Evolutionary conservation across 2,888 invertebrate species (phyloP), one percentile per base, ranked within the genome.

Genomic region (Microctonus aethiopoides): DNA sequence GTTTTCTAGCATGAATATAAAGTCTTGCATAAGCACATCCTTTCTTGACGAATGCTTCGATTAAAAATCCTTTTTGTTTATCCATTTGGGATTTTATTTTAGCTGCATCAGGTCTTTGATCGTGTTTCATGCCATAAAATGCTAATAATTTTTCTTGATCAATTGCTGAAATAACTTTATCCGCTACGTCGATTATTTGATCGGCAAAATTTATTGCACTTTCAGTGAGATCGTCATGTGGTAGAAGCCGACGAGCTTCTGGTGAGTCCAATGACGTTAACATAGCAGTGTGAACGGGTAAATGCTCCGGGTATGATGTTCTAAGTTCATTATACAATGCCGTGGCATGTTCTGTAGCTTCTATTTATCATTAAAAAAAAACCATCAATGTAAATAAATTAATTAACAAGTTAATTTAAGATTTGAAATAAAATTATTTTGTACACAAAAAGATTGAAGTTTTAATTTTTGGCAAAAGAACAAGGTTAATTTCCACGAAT

Each of bases 31-130:
- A 84, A 62, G 93, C 92, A 70, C 92, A 89, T 62, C 95, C 95
- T 84, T 91, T 92, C 73, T 93, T 92, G 39, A 92, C 90, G 62
- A 95, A 87, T 24, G 95, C 94, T 78, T 98, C 97, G 56, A 97
- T 87, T 62, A 96, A 88, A 72, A 91, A 91, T 60, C 88, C 90
- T 82, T 94, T 95, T 83, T 94, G 93, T 81, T 94, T 94, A 75
- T 98, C 97, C 91, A 96, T 95, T 76, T 91, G 91, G 72, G 89
- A 91, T 88, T 96, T 97, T 73, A 94, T 93, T 87, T 95, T 95
- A 41, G 89, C 88, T 1, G 97, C 95, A 84, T 97, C 96, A 0
- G 90, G 87, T 64, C 95, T 89, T n/a, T 91, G 90, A 85, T 98
- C 97, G 70, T 91, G 91, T 87, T 97, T 97, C 79, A 94, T 90